These are phyloP conservation scores for Dicycla oo DNA, from an alignment of 2,888 invertebrate species.

Conservation along the genomic window DNA sequence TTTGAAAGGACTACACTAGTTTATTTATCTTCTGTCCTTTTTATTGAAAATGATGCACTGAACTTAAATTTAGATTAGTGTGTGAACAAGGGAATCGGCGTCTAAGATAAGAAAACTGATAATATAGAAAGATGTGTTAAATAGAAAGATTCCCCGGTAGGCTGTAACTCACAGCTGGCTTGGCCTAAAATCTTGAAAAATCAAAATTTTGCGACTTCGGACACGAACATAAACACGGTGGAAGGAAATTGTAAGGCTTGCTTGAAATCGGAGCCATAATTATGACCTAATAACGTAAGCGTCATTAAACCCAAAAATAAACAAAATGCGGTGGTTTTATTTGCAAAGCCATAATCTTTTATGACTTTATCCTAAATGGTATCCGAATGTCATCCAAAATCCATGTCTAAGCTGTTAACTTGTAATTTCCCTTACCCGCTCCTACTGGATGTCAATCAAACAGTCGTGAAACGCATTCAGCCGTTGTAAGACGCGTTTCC, in stretches of 20 bases:
- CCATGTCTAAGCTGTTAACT: slow-evolving; percentile 29
- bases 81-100: too few species aligned
- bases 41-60: too few species aligned
- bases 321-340: slow-evolving; percentile 35
- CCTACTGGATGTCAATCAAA: slow-evolving; percentile 52
- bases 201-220: not conserved
- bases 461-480: slow-evolving; percentile 54
- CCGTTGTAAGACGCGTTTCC: slow-evolving; percentile 23
- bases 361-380: slow-evolving; percentile 38
- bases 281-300: slow-evolving; percentile 18
- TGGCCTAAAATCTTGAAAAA: not conserved
- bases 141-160: not conserved
- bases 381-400: slow-evolving; percentile 36
- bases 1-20: too few species aligned
- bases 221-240: not conserved
- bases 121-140: not conserved
- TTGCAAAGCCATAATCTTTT: slow-evolving; percentile 36
- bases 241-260: slow-evolving; percentile 11
- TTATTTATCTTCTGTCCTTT: too few species aligned
- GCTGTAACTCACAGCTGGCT: not conserved
- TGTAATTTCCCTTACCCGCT: slow-evolving; percentile 32
- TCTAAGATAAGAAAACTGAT: not conserved
- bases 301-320: slow-evolving; percentile 27
- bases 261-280: not conserved
- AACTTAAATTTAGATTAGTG: too few species aligned